Base-by-base conservation (phyloP, 2,113 vertebrate genomes). In the Nesogale talazaci region DNA sequence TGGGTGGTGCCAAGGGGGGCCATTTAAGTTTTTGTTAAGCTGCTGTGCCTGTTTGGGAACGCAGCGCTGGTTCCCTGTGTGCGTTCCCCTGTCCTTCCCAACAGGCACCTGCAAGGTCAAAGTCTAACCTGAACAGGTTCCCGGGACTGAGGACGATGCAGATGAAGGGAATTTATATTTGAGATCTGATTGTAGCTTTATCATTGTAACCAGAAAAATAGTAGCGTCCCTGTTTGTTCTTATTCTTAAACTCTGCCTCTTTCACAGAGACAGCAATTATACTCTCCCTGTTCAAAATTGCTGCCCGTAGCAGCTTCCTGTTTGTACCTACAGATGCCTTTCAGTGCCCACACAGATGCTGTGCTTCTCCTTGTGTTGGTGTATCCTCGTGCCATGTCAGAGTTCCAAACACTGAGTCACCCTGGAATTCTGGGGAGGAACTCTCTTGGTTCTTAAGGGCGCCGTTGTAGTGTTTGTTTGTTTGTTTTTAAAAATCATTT, bases 241-340 rank as follows among this genome's bases (percentile, higher is more conserved):
- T 8, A 19, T 25, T 17, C 74, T 90, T 31, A 70, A 42, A 63
- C 25, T 46, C 57, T 57, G 56, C 29, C 23, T 91, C 23, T 90
- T 70, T 72, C 57, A 59, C 57, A 25, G 61, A 65, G 61, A 5
- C 25, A 82, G 29, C 16, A 84, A 57, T 46, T 90, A 56, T 6
- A 42, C 83, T 89, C 93, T 38, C 56, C 56, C 74, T 96, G 80
- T 83, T 93, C 38, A 92, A 81, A 80, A 92, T 46, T 86, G 34
- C 88, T 42, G 14, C 72, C 2, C n/a, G 74, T 27, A 57, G n/a
- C 42, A 83, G n/a, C n/a, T 89, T 89, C 22, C 27, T 79, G 29
- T 63, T 63, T 93, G 34, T 79, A 57, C 57, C 87, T 83, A 72
- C 6, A 75, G 79, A 91, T 86, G 57, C 57, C 38, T 92, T 88